Evolutionary conservation across 1,140 invertebrate genomes (phyloP).

Genomic region (Drosophila sp.): DNA sequence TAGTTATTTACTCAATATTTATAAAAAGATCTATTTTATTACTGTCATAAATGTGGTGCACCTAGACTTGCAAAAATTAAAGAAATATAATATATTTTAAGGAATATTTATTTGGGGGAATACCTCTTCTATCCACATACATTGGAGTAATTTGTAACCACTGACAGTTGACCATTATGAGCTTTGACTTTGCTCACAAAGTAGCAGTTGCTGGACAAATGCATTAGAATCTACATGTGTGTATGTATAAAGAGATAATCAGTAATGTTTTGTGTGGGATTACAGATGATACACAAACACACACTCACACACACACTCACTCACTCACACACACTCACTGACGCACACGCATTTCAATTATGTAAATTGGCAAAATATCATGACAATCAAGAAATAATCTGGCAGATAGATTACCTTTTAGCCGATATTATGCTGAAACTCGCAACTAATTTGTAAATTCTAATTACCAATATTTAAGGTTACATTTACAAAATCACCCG

Average conservation of each 20-base stretch:
- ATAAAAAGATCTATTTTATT: no score
- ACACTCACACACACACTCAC: not conserved
- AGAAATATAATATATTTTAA: no score
- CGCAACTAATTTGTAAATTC: conserved; percentile 43
- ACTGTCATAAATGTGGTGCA: no score
- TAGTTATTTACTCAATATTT: no score
- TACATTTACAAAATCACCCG: conserved; percentile 24
- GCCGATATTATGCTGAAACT: conserved; percentile 28
- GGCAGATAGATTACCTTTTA: conserved; percentile 34
- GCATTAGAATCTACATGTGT: conserved; percentile 36
- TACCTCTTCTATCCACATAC: not conserved
- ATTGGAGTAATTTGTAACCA: conserved; percentile 23
- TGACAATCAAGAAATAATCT: conserved; percentile 47
- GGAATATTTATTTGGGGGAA: not conserved
- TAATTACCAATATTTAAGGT: conserved; percentile 38
- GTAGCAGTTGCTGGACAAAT: conserved; percentile 18
- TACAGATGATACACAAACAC: conserved; percentile 15
- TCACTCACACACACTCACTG: conserved; percentile 6
- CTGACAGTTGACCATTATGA: conserved; percentile 57
- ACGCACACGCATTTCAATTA: conserved; percentile 64
- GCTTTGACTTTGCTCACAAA: conserved; percentile 14
- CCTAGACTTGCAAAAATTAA: no score
- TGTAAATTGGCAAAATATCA: conserved; percentile 61
- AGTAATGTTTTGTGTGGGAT: conserved; percentile 42
- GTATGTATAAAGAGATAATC: conserved; percentile 37